Percentiles rank a stretch among this genome's conserved stretches.
Conservation (phyloP, 1,140 invertebrate species). For the Rhopalosiphum padi region DNA sequence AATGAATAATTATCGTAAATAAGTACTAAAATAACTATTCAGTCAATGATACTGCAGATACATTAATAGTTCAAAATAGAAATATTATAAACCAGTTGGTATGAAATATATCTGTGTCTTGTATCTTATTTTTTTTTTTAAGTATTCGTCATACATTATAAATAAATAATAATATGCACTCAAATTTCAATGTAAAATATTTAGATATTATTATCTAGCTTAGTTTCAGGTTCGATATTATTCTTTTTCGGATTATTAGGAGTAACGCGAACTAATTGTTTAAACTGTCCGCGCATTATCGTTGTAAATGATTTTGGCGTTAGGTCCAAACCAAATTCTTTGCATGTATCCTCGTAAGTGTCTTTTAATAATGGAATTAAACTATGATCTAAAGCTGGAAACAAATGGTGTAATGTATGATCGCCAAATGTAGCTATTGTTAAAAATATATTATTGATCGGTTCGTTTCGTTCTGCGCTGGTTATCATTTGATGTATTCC, state of each 20-base stretch:
- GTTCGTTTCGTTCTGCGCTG: conserved; percentile 74
- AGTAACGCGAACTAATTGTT: conserved; percentile 68
- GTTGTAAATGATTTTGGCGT: conserved; percentile 69
- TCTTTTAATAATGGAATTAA: conserved; percentile 71
- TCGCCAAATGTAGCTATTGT: conserved; percentile 77
- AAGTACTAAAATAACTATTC: background rate
- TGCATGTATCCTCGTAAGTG: conserved; percentile 72
- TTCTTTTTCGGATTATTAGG: conserved; percentile 5
- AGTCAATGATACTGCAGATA: background rate
- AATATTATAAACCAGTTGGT: background rate
- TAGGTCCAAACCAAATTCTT: conserved; percentile 72
- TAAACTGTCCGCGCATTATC: conserved; percentile 73
- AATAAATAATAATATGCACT: background rate
- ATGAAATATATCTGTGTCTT: background rate
- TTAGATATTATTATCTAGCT: background rate
- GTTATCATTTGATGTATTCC: conserved; percentile 79
- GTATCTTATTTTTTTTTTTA: background rate
- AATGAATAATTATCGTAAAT: background rate
- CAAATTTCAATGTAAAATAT: background rate
- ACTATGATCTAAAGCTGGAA: conserved; percentile 80
- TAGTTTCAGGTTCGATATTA: background rate
- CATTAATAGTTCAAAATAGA: background rate
- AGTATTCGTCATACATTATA: background rate
- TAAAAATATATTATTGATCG: conserved; percentile 74
- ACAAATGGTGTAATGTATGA: conserved; percentile 80